Conservation (phyloP, 2,797 vertebrate species). For the Zalophus californianus region DNA sequence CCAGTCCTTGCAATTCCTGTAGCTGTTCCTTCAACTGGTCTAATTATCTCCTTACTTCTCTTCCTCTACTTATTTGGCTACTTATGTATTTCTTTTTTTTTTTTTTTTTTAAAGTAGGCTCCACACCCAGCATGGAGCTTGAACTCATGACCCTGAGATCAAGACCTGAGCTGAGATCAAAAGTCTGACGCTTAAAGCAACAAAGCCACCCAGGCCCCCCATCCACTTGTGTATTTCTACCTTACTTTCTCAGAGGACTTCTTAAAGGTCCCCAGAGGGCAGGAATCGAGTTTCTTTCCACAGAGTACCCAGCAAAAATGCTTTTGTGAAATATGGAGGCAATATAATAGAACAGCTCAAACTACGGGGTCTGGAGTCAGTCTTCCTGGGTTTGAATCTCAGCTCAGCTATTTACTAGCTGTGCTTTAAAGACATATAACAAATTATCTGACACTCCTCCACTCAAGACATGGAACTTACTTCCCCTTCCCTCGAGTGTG, state of each 20-base stretch:
- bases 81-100: not conserved
- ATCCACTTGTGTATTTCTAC: not conserved
- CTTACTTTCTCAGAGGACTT: slow-evolving; percentile 17
- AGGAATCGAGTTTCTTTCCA: not conserved
- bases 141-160: not conserved
- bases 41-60: not conserved
- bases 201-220: not conserved
- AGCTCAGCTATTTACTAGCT: not conserved
- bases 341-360: not conserved
- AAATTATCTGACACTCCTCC: not conserved
- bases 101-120: not conserved
- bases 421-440: not conserved
- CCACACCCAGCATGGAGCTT: not conserved
- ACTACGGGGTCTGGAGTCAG: not conserved
- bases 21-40: not conserved
- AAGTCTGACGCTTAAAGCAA: fast-evolving
- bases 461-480: not conserved
- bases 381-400: not conserved
- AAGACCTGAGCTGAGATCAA: not conserved
- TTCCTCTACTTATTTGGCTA: not conserved
- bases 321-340: not conserved
- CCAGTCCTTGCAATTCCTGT: not conserved
- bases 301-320: not conserved
- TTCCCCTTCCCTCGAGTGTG: not conserved
- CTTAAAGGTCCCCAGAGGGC: not conserved